Percentiles rank a stretch among this genome's conserved stretches.
These are phyloP conservation scores for Lithobates sylvaticus DNA, from an alignment of 2,797 vertebrate genomes.

Conservation along the genomic window DNA sequence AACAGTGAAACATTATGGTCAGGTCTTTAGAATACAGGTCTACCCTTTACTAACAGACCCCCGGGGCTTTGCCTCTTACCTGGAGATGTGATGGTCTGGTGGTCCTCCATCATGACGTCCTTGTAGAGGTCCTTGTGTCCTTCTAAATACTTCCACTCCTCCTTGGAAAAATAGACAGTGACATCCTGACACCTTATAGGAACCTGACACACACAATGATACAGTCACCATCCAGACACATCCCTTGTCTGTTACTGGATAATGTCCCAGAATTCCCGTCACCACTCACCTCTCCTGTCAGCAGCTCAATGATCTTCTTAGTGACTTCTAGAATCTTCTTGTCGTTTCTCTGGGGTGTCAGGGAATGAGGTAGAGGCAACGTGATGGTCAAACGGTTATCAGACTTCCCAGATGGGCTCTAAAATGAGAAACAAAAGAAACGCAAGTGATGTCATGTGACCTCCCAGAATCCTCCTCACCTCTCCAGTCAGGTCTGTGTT, in stretches of 20 bases:
- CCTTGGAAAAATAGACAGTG: not conserved
- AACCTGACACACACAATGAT: slow-evolving; percentile 7
- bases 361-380: not conserved
- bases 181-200: slow-evolving; percentile 10
- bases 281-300: not conserved
- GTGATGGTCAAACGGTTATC: not conserved
- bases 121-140: not conserved
- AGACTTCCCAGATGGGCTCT: too few relatives aligned
- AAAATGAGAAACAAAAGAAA: not conserved
- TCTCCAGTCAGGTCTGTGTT: too few relatives aligned
- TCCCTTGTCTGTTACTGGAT: not conserved
- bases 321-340: not conserved
- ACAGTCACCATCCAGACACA: not conserved
- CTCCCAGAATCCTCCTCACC: not conserved
- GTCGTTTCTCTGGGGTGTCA: not conserved
- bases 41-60: not conserved
- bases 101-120: not conserved
- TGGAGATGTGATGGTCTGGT: not conserved
- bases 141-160: not conserved
- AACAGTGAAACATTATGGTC: not conserved
- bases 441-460: not conserved
- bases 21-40: not conserved
- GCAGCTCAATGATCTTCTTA: not conserved
- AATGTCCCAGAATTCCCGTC: not conserved
- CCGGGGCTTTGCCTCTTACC: not conserved